Percentiles rank a stretch among this genome's conserved stretches.
Evolutionary conservation across 2,888 invertebrate species (phyloP).

Genomic region (Pammene aurita): DNA sequence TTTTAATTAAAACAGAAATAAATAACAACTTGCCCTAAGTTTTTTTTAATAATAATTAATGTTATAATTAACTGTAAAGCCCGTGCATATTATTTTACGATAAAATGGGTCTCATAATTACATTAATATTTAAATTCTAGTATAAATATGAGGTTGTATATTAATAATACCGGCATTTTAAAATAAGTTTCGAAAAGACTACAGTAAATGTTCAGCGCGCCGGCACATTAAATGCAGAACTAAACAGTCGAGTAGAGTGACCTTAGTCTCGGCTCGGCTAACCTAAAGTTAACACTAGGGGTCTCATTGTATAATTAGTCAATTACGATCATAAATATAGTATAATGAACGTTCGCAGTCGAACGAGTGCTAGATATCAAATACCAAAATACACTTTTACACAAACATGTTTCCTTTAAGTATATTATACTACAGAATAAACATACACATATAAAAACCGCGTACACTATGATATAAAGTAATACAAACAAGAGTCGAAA

Average conservation of each 20-base stretch:
- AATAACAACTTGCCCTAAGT: conserved; percentile 85
- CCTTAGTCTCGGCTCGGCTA: conserved; percentile 62
- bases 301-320: conserved; percentile 78
- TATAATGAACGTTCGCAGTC: conserved; percentile 54
- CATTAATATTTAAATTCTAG: conserved; percentile 79
- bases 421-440: conserved; percentile 80
- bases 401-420: conserved; percentile 73
- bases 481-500: conserved; percentile 82
- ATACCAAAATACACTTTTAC: conserved; percentile 82
- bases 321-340: conserved; percentile 83
- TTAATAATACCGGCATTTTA: conserved; percentile 83
- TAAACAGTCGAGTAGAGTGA: conserved; percentile 49
- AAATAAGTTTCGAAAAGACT: conserved; percentile 78
- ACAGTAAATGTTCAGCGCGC: conserved; percentile 66
- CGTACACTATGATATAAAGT: conserved; percentile 81
- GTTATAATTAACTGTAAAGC: conserved; percentile 82
- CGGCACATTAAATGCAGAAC: conserved; percentile 76
- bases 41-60: conserved; percentile 78
- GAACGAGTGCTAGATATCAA: conserved; percentile 58
- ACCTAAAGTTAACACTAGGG: conserved; percentile 79
- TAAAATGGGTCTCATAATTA: conserved; percentile 78
- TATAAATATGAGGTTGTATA: conserved; percentile 82
- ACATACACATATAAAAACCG: conserved; percentile 83
- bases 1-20: conserved; percentile 84
- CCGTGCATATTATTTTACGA: conserved; percentile 81